Conservation (phyloP, 2,888 invertebrate genomes). For the Tortrix viridana region DNA sequence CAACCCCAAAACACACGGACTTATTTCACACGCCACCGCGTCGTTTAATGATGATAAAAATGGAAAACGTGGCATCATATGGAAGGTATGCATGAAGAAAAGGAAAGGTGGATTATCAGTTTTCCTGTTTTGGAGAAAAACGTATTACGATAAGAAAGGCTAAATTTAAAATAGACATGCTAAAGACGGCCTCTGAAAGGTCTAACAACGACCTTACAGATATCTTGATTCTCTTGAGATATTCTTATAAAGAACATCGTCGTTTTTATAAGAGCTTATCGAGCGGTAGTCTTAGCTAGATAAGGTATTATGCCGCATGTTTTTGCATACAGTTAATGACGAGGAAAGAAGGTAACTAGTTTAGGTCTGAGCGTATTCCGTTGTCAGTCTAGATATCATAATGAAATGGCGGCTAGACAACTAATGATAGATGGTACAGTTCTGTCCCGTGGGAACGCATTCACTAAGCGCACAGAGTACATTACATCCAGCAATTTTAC, state of each 20-base stretch:
- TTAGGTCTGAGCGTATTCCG: background rate
- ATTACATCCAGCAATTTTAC: too few relatives aligned
- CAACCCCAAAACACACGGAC: slow-evolving; percentile 64
- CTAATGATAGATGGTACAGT: too few relatives aligned
- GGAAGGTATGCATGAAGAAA: slow-evolving; percentile 3
- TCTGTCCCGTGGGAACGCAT: too few relatives aligned
- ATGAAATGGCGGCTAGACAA: too few relatives aligned
- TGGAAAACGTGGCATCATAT: slow-evolving; percentile 48
- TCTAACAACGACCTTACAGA: slow-evolving; percentile 11
- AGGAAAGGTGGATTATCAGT: slow-evolving; percentile 21
- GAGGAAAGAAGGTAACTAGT: background rate
- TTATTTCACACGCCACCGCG: slow-evolving; percentile 57
- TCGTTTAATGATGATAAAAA: slow-evolving; percentile 59
- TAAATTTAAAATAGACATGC: slow-evolving; percentile 30
- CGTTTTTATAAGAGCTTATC: slow-evolving; percentile 9
- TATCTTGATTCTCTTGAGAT: slow-evolving; percentile 26
- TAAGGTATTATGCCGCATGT: background rate
- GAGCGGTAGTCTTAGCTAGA: background rate
- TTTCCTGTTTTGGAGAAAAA: slow-evolving; percentile 23
- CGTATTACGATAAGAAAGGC: slow-evolving; percentile 26
- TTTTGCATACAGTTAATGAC: background rate
- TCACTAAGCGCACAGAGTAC: too few relatives aligned
- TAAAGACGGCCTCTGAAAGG: slow-evolving; percentile 8
- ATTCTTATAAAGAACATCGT: slow-evolving; percentile 10
- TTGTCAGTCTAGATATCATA: too few relatives aligned